Conservation (phyloP, 2,113 vertebrate species). For the Vidua macroura region DNA sequence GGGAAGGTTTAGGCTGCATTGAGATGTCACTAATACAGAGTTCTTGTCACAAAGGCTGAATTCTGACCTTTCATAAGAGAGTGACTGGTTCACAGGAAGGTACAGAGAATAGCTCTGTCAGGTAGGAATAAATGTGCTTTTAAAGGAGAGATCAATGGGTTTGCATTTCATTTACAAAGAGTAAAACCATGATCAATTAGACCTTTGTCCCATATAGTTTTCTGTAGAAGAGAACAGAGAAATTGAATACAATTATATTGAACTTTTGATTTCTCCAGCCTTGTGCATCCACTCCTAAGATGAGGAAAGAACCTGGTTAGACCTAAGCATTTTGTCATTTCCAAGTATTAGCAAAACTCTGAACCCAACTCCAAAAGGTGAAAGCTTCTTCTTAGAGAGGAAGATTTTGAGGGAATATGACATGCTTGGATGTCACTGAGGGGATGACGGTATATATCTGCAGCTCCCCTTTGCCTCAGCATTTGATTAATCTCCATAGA, state of each 20-base stretch:
- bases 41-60: background rate
- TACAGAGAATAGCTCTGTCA: background rate
- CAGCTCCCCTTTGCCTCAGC: background rate
- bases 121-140: background rate
- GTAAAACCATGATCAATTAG: background rate
- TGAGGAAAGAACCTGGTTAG: background rate
- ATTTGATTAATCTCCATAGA: background rate
- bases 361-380: background rate
- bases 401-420: background rate
- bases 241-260: background rate
- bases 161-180: background rate
- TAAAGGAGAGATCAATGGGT: background rate
- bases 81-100: background rate
- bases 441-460: background rate
- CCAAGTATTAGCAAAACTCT: background rate
- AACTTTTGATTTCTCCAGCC: background rate
- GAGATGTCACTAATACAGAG: background rate
- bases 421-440: background rate
- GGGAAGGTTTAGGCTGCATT: background rate
- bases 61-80: background rate
- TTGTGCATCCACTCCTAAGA: background rate
- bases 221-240: background rate
- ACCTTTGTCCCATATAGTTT: background rate
- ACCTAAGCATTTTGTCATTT: background rate
- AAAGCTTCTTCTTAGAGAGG: background rate